Conservation (phyloP, 2,113 vertebrate genomes). For the Rattus rattus region DNA sequence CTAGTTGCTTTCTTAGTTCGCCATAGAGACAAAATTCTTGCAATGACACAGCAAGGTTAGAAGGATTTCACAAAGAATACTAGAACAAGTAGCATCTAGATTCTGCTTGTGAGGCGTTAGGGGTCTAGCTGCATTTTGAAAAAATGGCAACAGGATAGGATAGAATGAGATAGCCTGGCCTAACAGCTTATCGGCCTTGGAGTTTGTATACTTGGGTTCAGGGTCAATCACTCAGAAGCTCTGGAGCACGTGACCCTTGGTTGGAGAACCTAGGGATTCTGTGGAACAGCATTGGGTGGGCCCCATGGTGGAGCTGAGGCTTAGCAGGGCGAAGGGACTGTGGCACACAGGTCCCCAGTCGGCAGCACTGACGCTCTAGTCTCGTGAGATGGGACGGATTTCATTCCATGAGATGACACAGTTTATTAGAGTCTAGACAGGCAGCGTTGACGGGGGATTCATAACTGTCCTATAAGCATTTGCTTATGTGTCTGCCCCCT, state of each 20-base stretch:
- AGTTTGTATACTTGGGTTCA: not conserved
- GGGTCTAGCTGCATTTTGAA: not conserved
- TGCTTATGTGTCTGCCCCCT: not conserved
- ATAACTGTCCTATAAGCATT: not conserved
- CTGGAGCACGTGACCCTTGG: accelerated
- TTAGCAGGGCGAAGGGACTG: too few relatives aligned
- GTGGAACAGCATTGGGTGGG: too few relatives aligned
- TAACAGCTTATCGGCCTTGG: not conserved
- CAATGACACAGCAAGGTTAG: not conserved
- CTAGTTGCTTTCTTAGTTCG: not conserved
- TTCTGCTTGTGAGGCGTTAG: not conserved
- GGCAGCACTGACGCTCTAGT: too few relatives aligned
- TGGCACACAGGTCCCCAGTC: not conserved
- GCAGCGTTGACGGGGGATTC: not conserved
- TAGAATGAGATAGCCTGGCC: not conserved
- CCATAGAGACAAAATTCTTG: not conserved
- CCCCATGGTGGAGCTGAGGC: not conserved
- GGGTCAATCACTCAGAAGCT: not conserved
- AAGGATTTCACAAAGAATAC: not conserved
- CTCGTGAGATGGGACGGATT: accelerated
- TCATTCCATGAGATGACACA: too few relatives aligned
- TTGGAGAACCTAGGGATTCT: not conserved
- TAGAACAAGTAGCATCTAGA: not conserved
- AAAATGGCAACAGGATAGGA: not conserved
- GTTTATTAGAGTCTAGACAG: not conserved